Conservation (phyloP, 2,797 vertebrate species). For the Siniperca undulata region DNA sequence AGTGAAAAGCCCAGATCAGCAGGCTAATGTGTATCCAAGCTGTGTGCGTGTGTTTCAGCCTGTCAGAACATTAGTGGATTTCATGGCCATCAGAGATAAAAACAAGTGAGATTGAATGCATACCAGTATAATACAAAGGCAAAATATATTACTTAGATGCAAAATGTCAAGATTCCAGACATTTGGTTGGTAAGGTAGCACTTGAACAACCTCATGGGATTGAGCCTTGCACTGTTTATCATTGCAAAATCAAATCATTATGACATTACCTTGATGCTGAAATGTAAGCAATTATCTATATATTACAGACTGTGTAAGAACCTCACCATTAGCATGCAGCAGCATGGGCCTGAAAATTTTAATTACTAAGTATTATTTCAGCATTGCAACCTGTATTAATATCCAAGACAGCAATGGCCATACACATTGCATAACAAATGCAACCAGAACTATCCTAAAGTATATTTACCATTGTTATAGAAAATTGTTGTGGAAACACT, state of each 20-base stretch:
- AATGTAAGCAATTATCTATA: slow-evolving; percentile 49
- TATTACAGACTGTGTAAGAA: slow-evolving; percentile 45
- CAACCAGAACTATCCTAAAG: neutral
- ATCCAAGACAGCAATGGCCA: slow-evolving; percentile 14
- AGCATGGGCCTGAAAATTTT: slow-evolving; percentile 3
- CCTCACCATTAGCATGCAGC: slow-evolving; percentile 30
- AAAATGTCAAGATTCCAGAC: slow-evolving; percentile 12
- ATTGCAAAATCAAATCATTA: slow-evolving; percentile 35
- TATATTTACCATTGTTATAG: neutral
- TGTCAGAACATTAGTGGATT: slow-evolving; percentile 46
- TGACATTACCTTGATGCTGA: slow-evolving; percentile 32
- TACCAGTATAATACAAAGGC: slow-evolving; percentile 10
- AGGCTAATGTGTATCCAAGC: slow-evolving; percentile 30
- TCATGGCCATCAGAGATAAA: slow-evolving; percentile 26
- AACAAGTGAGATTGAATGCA: slow-evolving; percentile 23
- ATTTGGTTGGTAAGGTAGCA: slow-evolving; percentile 1
- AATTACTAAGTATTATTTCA: slow-evolving; percentile 39
- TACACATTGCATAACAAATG: slow-evolving; percentile 1
- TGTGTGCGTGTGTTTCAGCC: slow-evolving; percentile 26
- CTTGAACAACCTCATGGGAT: slow-evolving; percentile 8
- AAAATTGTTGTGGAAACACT: slow-evolving; percentile 1
- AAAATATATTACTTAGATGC: slow-evolving; percentile 9
- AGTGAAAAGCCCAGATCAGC: slow-evolving; percentile 45
- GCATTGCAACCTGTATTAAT: slow-evolving; percentile 32
- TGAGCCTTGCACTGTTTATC: slow-evolving; percentile 19